Percentiles rank a stretch among this genome's conserved stretches.
Conservation (phyloP, 2,888 invertebrate species). For the Drosophila incognita region DNA sequence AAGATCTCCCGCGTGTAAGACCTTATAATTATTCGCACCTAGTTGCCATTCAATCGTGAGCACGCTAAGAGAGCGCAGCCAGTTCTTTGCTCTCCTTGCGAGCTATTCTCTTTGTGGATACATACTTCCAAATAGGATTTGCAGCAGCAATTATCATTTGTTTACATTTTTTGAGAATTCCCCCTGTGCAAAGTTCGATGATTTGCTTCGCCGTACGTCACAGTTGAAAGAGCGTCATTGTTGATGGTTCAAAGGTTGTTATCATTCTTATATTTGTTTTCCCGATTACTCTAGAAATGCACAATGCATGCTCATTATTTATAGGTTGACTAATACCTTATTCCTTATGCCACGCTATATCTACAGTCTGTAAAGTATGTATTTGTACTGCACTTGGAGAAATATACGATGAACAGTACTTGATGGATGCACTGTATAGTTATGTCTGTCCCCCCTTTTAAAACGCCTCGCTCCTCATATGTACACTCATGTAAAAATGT, state of each 20-base stretch:
- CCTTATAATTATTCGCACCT: constrained; percentile 36
- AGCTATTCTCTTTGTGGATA: background rate
- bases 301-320: constrained; percentile 28
- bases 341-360: background rate
- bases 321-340: constrained; percentile 11
- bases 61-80: constrained; percentile 3
- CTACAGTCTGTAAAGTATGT: background rate
- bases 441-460: background rate
- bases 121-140: background rate
- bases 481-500: background rate
- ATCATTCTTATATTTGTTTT: background rate
- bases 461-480: background rate
- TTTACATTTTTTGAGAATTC: background rate
- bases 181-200: constrained; percentile 6
- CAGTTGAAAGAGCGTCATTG: background rate
- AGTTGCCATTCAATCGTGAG: constrained; percentile 3
- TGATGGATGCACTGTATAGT: background rate
- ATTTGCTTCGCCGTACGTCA: constrained; percentile 8
- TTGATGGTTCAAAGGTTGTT: background rate
- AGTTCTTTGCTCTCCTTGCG: constrained; percentile 9
- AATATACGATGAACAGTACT: background rate
- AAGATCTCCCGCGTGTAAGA: constrained; percentile 28
- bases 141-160: no score
- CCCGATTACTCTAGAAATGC: background rate
- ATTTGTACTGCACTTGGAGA: background rate